phyloP scores from a whole-genome alignment of 2,797 vertebrate species.

The Pachyuromys duprasi region DNA sequence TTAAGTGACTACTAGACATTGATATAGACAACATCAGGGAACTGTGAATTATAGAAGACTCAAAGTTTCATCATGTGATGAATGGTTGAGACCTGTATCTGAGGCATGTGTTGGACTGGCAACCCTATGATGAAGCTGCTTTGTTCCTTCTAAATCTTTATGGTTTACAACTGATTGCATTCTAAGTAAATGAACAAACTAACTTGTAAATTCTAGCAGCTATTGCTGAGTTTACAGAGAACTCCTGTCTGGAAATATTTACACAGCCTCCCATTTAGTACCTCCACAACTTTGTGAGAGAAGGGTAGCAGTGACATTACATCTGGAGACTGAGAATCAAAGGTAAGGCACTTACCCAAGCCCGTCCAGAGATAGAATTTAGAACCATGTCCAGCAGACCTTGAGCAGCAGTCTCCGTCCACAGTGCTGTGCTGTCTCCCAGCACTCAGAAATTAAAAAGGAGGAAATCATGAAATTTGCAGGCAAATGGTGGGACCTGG shows the following conservation, averaged over 20 bases:
- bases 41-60: background rate
- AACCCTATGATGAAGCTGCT: background rate
- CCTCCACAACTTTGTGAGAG: background rate
- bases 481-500: too few species aligned
- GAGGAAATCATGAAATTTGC: too few species aligned
- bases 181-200: background rate
- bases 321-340: background rate
- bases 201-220: background rate
- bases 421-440: background rate
- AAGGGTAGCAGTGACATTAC: background rate
- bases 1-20: background rate
- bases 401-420: background rate
- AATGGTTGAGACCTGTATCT: background rate
- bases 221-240: background rate
- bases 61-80: background rate
- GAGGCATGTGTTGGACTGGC: background rate
- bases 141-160: background rate
- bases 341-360: background rate
- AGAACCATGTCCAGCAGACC: background rate
- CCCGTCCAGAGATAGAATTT: background rate
- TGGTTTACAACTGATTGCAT: background rate
- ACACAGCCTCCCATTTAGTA: background rate
- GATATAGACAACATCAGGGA: background rate
- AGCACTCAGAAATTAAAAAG: too few species aligned
- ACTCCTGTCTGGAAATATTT: background rate